Evolutionary conservation across 2,113 vertebrate genomes (phyloP).

Genomic region (Lepus europaeus): DNA sequence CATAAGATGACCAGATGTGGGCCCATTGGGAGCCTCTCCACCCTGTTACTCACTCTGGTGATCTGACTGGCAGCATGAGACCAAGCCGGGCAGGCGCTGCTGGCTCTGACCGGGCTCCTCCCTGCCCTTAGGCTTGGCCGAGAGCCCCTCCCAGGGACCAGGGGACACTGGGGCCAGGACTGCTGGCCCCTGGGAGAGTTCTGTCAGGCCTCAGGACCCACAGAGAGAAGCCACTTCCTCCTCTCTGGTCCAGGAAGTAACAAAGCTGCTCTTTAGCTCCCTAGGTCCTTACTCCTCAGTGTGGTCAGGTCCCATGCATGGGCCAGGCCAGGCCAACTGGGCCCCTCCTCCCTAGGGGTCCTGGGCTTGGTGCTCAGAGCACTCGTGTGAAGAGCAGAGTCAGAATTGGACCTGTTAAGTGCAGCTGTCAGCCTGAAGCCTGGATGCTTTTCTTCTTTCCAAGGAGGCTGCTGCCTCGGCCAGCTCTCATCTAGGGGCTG

Average conservation of each 20-base stretch:
- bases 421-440: slow-evolving; percentile 95
- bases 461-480: slow-evolving; percentile 94
- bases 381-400: slow-evolving; percentile 95
- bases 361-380: slow-evolving; percentile 93
- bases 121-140: background rate
- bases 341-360: slow-evolving; percentile 91
- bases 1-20: background rate
- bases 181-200: background rate
- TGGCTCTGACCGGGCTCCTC: accelerated
- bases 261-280: background rate
- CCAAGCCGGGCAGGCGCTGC: background rate
- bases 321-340: slow-evolving; percentile 89
- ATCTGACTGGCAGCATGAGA: background rate
- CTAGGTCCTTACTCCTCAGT: background rate
- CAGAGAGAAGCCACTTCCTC: background rate
- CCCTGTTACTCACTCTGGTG: background rate
- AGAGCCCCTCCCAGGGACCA: background rate
- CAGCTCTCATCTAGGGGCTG: slow-evolving; percentile 94
- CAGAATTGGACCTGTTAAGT: slow-evolving; percentile 96
- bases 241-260: background rate
- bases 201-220: background rate
- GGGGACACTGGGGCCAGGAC: background rate
- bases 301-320: slow-evolving; percentile 84
- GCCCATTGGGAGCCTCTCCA: background rate
- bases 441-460: slow-evolving; percentile 94